A percentile compares a stretch with the other conserved stretches of the same genome.
phyloP scores from a whole-genome alignment of 2,113 vertebrate species.

The Crypturellus undulatus region DNA sequence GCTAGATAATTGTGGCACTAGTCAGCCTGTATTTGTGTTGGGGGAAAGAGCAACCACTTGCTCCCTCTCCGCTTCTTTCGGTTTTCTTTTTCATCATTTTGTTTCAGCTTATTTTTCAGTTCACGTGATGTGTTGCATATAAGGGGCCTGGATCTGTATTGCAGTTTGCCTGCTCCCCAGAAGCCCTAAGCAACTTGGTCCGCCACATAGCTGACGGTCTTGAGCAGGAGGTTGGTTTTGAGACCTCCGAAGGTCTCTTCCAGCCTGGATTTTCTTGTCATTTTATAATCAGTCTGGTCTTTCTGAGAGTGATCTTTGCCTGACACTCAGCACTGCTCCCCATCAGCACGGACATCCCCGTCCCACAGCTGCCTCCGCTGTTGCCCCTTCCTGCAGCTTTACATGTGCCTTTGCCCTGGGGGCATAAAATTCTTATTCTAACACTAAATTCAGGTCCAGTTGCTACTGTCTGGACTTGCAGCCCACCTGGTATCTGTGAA shows the following conservation, averaged over 20 bases:
- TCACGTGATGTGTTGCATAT: not conserved
- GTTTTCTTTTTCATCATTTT: not conserved
- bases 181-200: not conserved
- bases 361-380: not conserved
- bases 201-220: not conserved
- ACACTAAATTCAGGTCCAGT: not conserved
- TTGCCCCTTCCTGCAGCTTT: not conserved
- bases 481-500: not conserved
- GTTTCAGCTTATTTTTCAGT: not conserved
- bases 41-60: not conserved
- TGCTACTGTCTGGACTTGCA: not conserved
- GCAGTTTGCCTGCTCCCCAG: not conserved
- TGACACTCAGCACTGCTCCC: not conserved
- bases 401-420: not conserved
- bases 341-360: not conserved
- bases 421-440: not conserved
- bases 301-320: not conserved
- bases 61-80: not conserved
- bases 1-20: not conserved
- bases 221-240: not conserved
- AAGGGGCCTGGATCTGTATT: not conserved
- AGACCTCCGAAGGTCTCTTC: not conserved
- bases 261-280: not conserved
- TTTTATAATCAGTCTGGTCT: not conserved
- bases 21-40: not conserved